Conservation (phyloP, 1,140 invertebrate genomes). For the Macrotrachela quadricornifera region DNA sequence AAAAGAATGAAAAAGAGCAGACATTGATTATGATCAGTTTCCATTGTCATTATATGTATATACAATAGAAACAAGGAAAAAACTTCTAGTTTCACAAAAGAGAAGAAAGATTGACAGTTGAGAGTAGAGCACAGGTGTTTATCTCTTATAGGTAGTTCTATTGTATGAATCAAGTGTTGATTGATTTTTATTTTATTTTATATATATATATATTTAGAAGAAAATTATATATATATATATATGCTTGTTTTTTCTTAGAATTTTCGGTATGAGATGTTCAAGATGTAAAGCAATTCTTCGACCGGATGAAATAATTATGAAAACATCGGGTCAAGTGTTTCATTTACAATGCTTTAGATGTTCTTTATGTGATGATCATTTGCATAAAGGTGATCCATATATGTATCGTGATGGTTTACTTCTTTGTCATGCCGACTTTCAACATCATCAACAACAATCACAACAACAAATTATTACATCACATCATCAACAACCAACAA, state of each 20-base stretch:
- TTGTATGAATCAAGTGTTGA: background rate
- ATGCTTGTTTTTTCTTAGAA: background rate
- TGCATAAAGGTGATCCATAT: background rate
- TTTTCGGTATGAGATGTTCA: background rate
- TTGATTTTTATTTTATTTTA: background rate
- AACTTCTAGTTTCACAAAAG: too few species aligned
- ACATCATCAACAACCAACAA: background rate
- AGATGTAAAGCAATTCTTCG: background rate
- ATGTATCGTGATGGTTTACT: background rate
- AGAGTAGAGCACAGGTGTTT: constrained; percentile 12
- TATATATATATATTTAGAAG: background rate
- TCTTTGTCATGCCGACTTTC: background rate
- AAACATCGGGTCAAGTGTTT: background rate
- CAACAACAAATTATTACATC: background rate
- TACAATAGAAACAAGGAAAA: too few species aligned
- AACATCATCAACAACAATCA: background rate
- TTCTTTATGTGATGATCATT: background rate
- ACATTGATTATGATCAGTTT: too few species aligned
- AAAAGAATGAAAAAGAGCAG: too few species aligned
- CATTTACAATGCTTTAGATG: background rate
- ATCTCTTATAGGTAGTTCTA: background rate
- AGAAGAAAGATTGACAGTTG: too few species aligned
- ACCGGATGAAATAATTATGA: background rate
- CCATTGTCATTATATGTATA: too few species aligned
- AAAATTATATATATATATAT: too few species aligned